Evolutionary conservation across 2,888 invertebrate genomes (phyloP).

Genomic region (Nebria salina): DNA sequence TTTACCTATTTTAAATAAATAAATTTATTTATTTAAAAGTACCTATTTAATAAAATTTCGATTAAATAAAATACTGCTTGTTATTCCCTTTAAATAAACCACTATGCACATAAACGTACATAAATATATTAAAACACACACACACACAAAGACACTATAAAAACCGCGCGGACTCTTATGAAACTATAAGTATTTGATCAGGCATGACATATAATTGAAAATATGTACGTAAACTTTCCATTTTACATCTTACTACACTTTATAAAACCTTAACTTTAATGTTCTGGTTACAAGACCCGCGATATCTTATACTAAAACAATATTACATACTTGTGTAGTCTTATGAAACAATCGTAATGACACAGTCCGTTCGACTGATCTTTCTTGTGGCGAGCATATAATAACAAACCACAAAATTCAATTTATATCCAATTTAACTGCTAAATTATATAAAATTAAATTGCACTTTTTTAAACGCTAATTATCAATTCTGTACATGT

Average conservation of each 20-base stretch:
- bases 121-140: constrained; percentile 15
- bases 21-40: too few relatives aligned
- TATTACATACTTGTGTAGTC: constrained; percentile 6
- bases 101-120: constrained; percentile 7
- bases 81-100: background rate
- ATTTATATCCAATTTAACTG: background rate
- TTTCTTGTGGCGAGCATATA: background rate
- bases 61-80: background rate
- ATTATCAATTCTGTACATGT: background rate
- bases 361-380: constrained; percentile 13
- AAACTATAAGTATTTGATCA: constrained; percentile 27
- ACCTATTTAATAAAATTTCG: too few relatives aligned
- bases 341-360: constrained; percentile 14
- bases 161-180: constrained; percentile 18
- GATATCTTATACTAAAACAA: constrained; percentile 7
- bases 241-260: constrained; percentile 7
- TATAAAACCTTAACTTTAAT: background rate
- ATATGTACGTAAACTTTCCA: constrained; percentile 26
- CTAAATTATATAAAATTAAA: constrained; percentile 22
- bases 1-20: too few relatives aligned
- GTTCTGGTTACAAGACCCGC: background rate
- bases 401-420: background rate
- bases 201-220: constrained; percentile 4
- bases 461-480: constrained; percentile 15
- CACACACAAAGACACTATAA: background rate